A percentile compares a stretch with the other conserved stretches of the same genome.
Evolutionary conservation across 2,888 invertebrate species (phyloP).

Genomic region (Trichopoda pennipes): DNA sequence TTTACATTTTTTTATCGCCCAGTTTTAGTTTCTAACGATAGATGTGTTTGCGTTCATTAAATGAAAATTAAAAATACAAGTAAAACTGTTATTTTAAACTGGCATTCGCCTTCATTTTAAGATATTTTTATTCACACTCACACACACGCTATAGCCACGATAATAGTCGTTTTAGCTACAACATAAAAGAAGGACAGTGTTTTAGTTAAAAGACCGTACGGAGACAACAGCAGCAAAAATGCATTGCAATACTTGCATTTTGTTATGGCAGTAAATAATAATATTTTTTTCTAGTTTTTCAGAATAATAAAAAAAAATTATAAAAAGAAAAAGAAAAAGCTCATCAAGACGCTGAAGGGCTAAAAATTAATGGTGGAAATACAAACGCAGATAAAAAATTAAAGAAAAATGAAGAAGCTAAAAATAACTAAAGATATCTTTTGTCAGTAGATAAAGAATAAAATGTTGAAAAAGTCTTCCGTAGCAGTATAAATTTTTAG

Average conservation of each 20-base stretch:
- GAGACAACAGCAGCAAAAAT: neutral
- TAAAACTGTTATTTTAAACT: constrained; percentile 56
- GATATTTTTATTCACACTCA: neutral
- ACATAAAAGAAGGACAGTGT: constrained; percentile 10
- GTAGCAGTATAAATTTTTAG: constrained; percentile 60
- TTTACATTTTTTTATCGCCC: neutral
- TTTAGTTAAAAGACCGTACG: constrained; percentile 9
- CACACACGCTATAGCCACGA: neutral
- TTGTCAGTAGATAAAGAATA: constrained; percentile 48
- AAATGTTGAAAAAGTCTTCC: constrained; percentile 54
- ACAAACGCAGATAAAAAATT: constrained; percentile 36
- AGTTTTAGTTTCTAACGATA: neutral
- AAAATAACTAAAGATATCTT: constrained; percentile 48
- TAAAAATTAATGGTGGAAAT: constrained; percentile 44
- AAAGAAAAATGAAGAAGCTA: constrained; percentile 17
- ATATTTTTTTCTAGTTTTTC: constrained; percentile 14
- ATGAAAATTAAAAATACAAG: constrained; percentile 40
- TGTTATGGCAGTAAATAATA: constrained; percentile 58
- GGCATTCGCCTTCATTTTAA: constrained; percentile 4
- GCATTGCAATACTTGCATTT: constrained; percentile 17
- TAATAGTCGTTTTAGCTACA: neutral
- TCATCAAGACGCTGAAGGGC: constrained; percentile 39
- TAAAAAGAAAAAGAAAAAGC: constrained; percentile 6
- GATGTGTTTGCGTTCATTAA: constrained; percentile 42
- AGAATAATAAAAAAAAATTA: neutral